Evolutionary conservation across 2,888 invertebrate species (phyloP).

Genomic region (Caenorhabditis zanzibari): DNA sequence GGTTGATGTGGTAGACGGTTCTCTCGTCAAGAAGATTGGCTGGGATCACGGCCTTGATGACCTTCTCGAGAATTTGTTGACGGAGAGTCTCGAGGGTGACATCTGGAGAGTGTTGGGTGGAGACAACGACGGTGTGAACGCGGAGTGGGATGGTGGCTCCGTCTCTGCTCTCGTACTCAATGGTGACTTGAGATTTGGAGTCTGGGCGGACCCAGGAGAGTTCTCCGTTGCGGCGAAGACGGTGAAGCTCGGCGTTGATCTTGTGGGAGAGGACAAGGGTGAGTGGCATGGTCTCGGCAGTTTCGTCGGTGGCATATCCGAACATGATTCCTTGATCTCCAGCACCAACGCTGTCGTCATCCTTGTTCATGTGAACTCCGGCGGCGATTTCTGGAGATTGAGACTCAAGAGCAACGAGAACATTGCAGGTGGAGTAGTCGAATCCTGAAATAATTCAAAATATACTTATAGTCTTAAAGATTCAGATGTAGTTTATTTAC

Average conservation of each 20-base stretch:
- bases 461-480: background rate
- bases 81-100: conserved; percentile 87
- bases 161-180: conserved; percentile 93
- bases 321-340: conserved; percentile 99
- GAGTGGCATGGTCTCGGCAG: conserved; percentile 96
- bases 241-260: conserved; percentile 93
- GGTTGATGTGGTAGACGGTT: conserved; percentile 97
- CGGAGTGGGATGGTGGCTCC: conserved; percentile 96
- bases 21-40: conserved; percentile 92
- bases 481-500: background rate
- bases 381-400: conserved; percentile 95
- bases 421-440: conserved; percentile 99
- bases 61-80: conserved; percentile 86
- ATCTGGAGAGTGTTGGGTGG: conserved; percentile 95
- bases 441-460: conserved; percentile 88
- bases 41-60: conserved; percentile 91
- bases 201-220: conserved; percentile 97
- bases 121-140: conserved; percentile 97
- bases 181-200: conserved; percentile 96
- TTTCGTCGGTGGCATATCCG: conserved; percentile 97
- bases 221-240: conserved; percentile 91
- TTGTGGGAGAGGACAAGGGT: conserved; percentile 94
- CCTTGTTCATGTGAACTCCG: conserved; percentile 90
- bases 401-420: conserved; percentile 96
- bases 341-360: conserved; percentile 94